A percentile compares a stretch with the other conserved stretches of the same genome.
These are phyloP conservation scores for Zelostemma sp. DNA, from an alignment of 1,140 invertebrate genomes.

Conservation along the genomic window DNA sequence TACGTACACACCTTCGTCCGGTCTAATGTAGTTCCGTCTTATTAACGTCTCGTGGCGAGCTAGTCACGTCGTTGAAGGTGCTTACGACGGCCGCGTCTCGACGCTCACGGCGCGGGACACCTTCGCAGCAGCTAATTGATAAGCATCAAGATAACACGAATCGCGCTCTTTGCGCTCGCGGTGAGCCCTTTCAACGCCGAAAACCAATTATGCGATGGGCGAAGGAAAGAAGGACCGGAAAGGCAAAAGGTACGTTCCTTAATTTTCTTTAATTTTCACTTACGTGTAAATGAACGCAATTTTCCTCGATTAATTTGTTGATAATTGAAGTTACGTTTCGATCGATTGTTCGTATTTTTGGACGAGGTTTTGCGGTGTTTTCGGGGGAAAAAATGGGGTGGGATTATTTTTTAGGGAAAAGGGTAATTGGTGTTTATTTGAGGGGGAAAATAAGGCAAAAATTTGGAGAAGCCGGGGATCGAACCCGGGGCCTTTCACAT, in stretches of 20 bases:
- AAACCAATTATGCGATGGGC: slow-evolving; percentile 63
- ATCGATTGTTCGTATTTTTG: too few relatives aligned
- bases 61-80: slow-evolving; percentile 56
- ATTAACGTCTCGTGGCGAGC: slow-evolving; percentile 55
- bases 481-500: slow-evolving; percentile 82
- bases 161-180: slow-evolving; percentile 10
- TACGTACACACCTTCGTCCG: slow-evolving; percentile 14
- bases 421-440: too few relatives aligned
- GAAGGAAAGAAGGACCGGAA: slow-evolving; percentile 60
- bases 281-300: too few relatives aligned
- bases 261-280: too few relatives aligned
- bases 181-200: slow-evolving; percentile 41
- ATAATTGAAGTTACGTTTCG: too few relatives aligned
- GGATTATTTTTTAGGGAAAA: too few relatives aligned
- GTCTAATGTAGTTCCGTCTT: slow-evolving; percentile 42
- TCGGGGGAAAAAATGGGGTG: too few relatives aligned
- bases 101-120: slow-evolving; percentile 21
- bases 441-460: slow-evolving; percentile 46
- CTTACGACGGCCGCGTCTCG: slow-evolving; percentile 31
- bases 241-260: slow-evolving; percentile 60
- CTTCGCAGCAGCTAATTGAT: not conserved
- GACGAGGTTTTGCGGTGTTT: too few relatives aligned
- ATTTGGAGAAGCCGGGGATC: slow-evolving; percentile 77
- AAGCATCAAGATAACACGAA: too few relatives aligned
- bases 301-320: too few relatives aligned